Evolutionary conservation across 2,888 invertebrate species (phyloP).

Genomic region (Hypselothyrea guttata): DNA sequence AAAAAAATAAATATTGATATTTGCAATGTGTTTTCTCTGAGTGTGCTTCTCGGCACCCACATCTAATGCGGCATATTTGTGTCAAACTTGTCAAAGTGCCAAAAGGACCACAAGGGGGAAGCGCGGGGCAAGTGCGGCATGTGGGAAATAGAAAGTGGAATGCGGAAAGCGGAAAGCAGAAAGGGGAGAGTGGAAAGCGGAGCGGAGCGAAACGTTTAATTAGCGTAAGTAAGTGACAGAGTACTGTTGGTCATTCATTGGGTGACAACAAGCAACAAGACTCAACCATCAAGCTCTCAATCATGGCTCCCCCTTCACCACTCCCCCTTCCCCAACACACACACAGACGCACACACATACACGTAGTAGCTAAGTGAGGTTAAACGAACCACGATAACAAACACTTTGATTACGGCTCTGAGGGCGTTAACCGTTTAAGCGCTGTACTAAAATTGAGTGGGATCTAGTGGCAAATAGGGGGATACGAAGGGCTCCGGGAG

Average conservation of each 20-base stretch:
- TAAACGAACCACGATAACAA: constrained; percentile 54
- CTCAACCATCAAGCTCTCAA: constrained; percentile 22
- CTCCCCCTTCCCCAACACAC: not conserved
- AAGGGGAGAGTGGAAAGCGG: not conserved
- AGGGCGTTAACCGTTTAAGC: constrained; percentile 33
- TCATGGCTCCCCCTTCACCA: constrained; percentile 7
- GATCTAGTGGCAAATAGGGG: no score
- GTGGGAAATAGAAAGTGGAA: not conserved
- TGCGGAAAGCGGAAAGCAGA: not conserved
- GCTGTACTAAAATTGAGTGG: not conserved
- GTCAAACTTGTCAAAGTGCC: constrained; percentile 57
- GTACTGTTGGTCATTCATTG: constrained; percentile 51
- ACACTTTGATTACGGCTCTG: constrained; percentile 48
- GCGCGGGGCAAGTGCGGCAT: no score
- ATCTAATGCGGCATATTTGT: constrained; percentile 40
- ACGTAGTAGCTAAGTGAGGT: constrained; percentile 17
- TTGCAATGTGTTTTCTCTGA: not conserved
- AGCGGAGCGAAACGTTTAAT: constrained; percentile 53
- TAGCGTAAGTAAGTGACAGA: constrained; percentile 73
- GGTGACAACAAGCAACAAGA: constrained; percentile 36
- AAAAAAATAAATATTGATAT: no score
- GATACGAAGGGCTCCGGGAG: no score
- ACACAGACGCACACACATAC: no score
- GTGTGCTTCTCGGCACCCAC: constrained; percentile 1
- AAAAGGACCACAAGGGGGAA: constrained; percentile 41